Percentiles rank a stretch among this genome's conserved stretches.
These are phyloP conservation scores for Drosophila funebris DNA, from an alignment of 1,140 invertebrate species.

Conservation along the genomic window DNA sequence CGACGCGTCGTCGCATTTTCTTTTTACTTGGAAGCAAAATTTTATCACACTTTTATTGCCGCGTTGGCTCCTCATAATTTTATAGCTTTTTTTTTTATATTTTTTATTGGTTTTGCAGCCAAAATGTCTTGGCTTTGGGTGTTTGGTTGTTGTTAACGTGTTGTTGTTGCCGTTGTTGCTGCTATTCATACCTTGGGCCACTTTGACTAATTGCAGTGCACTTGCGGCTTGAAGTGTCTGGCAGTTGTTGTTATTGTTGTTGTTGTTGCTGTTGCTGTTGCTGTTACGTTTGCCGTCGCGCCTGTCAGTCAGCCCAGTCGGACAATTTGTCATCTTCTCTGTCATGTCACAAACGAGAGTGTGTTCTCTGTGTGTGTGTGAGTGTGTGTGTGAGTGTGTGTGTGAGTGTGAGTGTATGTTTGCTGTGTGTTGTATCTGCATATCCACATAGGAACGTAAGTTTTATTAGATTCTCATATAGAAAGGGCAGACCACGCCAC, in stretches of 20 bases:
- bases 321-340: conserved; percentile 81
- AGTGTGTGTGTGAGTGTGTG: conserved; percentile 13
- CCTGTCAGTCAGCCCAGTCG: conserved; percentile 69
- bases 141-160: conserved; percentile 31
- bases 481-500: conserved; percentile 47
- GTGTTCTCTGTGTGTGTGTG: conserved; percentile 11
- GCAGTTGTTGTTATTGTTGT: conserved; percentile 45
- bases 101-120: conserved; percentile 50
- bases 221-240: conserved; percentile 58
- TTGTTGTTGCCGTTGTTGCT: conserved; percentile 34
- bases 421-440: conserved; percentile 4
- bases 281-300: conserved; percentile 39
- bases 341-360: conserved; percentile 66
- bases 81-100: conserved; percentile 48
- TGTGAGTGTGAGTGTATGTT: conserved; percentile 25
- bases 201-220: conserved; percentile 81
- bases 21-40: conserved; percentile 45
- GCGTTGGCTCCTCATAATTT: conserved; percentile 56
- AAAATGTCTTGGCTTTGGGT: conserved; percentile 50
- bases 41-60: conserved; percentile 66
- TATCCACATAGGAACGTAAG: conserved; percentile 47
- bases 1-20: background rate
- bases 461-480: conserved; percentile 78
- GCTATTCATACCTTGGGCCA: conserved; percentile 43
- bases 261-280: conserved; percentile 28